Percentiles rank a stretch among this genome's conserved stretches.
These are phyloP conservation scores for Halictus ligatus DNA, from an alignment of 2,888 invertebrate genomes.

Conservation along the genomic window DNA sequence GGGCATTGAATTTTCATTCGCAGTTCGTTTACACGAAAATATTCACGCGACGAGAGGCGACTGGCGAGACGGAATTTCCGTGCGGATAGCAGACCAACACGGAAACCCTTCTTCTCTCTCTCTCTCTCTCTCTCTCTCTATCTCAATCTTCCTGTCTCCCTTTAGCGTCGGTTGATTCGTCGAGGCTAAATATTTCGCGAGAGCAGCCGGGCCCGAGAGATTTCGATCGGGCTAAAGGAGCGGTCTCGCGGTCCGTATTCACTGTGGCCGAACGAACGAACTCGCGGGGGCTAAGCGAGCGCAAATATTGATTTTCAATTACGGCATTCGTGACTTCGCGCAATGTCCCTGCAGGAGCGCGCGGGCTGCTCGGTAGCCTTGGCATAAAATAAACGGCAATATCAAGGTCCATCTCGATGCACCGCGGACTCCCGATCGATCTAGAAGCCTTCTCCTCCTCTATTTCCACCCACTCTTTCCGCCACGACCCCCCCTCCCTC, in stretches of 20 bases:
- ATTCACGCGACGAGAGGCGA: slow-evolving; percentile 5
- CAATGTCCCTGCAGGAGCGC: slow-evolving; percentile 77
- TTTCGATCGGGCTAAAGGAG: slow-evolving; percentile 70
- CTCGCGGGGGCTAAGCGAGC: slow-evolving; percentile 71
- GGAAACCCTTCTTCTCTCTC: background rate
- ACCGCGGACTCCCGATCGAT: slow-evolving; percentile 63
- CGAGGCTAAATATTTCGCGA: slow-evolving; percentile 11
- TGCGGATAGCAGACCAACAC: background rate
- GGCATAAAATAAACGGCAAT: slow-evolving; percentile 78
- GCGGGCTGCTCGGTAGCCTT: slow-evolving; percentile 72
- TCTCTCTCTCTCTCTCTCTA: background rate
- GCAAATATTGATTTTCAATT: slow-evolving; percentile 83
- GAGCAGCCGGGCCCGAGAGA: slow-evolving; percentile 59
- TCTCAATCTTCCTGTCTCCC: background rate
- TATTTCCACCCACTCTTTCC: background rate
- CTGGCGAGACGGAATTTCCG: slow-evolving; percentile 1
- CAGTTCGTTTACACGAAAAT: slow-evolving; percentile 11
- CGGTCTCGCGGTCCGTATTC: slow-evolving; percentile 36
- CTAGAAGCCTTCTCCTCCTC: slow-evolving; percentile 16
- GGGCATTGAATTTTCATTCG: slow-evolving; percentile 25
- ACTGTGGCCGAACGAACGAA: slow-evolving; percentile 38
- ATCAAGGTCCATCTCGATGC: slow-evolving; percentile 79
- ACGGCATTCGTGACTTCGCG: slow-evolving; percentile 82
- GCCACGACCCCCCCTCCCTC: background rate
- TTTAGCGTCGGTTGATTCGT: background rate